Evolutionary conservation across 2,888 invertebrate genomes (phyloP).

Genomic region (Melitaea athalia): DNA sequence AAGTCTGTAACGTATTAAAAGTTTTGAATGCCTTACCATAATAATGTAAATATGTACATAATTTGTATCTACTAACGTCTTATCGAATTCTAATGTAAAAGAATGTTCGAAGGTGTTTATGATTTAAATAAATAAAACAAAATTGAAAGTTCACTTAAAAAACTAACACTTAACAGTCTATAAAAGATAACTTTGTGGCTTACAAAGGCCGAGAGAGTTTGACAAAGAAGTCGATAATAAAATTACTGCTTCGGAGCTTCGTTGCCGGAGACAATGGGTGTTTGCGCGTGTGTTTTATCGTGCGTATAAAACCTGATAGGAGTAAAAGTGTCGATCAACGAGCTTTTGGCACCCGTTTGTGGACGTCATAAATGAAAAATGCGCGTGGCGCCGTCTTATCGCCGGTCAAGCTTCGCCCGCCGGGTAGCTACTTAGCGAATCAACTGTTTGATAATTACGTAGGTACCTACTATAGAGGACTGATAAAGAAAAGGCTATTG

Average conservation of each 20-base stretch:
- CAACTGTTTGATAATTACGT: slow-evolving; percentile 23
- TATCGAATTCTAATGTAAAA: slow-evolving; percentile 32
- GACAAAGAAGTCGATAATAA: slow-evolving; percentile 72
- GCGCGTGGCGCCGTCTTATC: slow-evolving; percentile 68
- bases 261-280: slow-evolving; percentile 37
- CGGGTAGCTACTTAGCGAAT: slow-evolving; percentile 39
- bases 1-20: neutral
- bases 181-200: slow-evolving; percentile 48
- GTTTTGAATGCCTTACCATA: slow-evolving; percentile 5
- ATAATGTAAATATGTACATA: slow-evolving; percentile 12
- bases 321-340: slow-evolving; percentile 72
- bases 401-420: slow-evolving; percentile 30
- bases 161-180: slow-evolving; percentile 48
- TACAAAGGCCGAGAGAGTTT: slow-evolving; percentile 38
- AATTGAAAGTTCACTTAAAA: slow-evolving; percentile 41
- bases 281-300: slow-evolving; percentile 57
- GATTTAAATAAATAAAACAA: slow-evolving; percentile 41
- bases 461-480: slow-evolving; percentile 13
- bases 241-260: slow-evolving; percentile 41
- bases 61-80: slow-evolving; percentile 29
- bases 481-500: slow-evolving; percentile 7
- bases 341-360: slow-evolving; percentile 79
- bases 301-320: slow-evolving; percentile 72
- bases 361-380: slow-evolving; percentile 57
- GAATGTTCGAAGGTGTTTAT: slow-evolving; percentile 29